phyloP scores from a whole-genome alignment of 2,113 vertebrate species.

The Albula glossodonta region DNA sequence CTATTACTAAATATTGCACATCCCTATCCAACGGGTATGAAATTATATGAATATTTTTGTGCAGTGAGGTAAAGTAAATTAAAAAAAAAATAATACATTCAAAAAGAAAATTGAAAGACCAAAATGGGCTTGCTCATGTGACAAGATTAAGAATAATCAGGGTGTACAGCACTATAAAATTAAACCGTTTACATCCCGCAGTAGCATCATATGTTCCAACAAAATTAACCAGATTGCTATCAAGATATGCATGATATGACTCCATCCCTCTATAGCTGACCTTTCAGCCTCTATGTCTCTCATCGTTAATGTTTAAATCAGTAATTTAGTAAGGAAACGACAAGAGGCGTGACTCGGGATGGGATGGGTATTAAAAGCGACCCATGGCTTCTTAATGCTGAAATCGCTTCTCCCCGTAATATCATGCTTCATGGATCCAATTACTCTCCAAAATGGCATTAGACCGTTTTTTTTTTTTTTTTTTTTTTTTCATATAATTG shows the following conservation, averaged over 20 bases:
- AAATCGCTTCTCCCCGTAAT: neutral
- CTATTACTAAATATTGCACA: neutral
- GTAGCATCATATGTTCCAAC: too few species aligned
- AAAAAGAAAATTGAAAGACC: too few species aligned
- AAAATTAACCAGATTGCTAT: too few species aligned
- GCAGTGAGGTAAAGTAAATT: too few species aligned
- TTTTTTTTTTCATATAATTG: neutral
- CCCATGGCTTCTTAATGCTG: neutral
- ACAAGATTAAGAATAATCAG: too few species aligned
- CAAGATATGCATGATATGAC: too few species aligned
- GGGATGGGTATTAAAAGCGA: neutral
- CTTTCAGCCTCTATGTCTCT: neutral
- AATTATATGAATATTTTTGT: too few species aligned
- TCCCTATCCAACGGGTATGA: too few species aligned
- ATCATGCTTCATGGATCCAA: conserved; percentile 11
- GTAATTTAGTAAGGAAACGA: neutral
- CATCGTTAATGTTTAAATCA: neutral
- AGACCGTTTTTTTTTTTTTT: neutral
- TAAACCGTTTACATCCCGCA: too few species aligned
- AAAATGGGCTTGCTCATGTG: too few species aligned
- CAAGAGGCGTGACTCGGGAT: neutral
- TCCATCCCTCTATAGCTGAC: neutral
- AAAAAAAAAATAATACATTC: too few species aligned
- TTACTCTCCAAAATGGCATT: conserved; percentile 8
- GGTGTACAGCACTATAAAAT: too few species aligned